Conservation (phyloP, 2,888 invertebrate species). For the Cecidostiba fungosa region DNA sequence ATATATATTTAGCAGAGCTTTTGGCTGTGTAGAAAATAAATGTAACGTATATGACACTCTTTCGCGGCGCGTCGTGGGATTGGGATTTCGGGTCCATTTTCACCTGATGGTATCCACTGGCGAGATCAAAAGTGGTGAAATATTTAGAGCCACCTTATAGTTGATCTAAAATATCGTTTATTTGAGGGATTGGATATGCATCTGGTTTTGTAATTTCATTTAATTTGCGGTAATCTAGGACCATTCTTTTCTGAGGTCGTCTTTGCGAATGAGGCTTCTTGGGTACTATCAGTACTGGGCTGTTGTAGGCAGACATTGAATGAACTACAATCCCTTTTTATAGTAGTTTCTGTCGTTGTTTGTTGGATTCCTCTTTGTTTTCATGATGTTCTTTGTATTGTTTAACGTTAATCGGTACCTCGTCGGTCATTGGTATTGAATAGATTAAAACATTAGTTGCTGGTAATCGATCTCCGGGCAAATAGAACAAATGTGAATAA, state of each 20-base stretch:
- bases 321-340: slow-evolving; percentile 66
- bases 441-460: slow-evolving; percentile 57
- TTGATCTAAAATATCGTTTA: slow-evolving; percentile 69
- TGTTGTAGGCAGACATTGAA: slow-evolving; percentile 72
- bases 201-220: slow-evolving; percentile 70
- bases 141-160: slow-evolving; percentile 64
- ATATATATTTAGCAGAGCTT: too few species aligned
- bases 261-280: slow-evolving; percentile 70
- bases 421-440: slow-evolving; percentile 51
- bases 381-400: slow-evolving; percentile 62
- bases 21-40: too few species aligned
- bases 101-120: slow-evolving; percentile 66
- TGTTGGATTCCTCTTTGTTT: slow-evolving; percentile 61
- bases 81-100: slow-evolving; percentile 55
- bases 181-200: slow-evolving; percentile 70
- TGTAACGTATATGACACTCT: too few species aligned
- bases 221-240: slow-evolving; percentile 69
- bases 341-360: slow-evolving; percentile 67
- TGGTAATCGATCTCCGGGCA: slow-evolving; percentile 61
- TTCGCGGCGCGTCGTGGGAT: too few species aligned
- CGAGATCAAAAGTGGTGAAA: slow-evolving; percentile 68
- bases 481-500: slow-evolving; percentile 61
- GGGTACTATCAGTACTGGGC: slow-evolving; percentile 73
- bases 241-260: slow-evolving; percentile 61
- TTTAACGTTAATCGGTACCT: slow-evolving; percentile 59